A percentile compares a stretch with the other conserved stretches of the same genome.
These are phyloP conservation scores for Phytoseiulus persimilis DNA, from an alignment of 2,888 invertebrate species.

Conservation along the genomic window DNA sequence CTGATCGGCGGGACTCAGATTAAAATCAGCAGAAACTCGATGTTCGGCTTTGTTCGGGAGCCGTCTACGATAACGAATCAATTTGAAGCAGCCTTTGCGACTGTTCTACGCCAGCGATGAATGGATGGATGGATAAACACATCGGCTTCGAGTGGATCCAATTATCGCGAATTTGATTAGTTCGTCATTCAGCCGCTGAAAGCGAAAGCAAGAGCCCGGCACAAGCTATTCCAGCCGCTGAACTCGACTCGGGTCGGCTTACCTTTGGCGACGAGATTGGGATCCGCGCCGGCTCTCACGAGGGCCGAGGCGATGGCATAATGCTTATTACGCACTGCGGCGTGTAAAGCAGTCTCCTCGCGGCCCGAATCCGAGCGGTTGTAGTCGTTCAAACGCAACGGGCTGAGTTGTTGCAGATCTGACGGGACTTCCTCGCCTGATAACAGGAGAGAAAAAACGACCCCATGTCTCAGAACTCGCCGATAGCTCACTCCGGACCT, in stretches of 20 bases:
- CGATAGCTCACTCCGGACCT: no score
- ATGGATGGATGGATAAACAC: neutral
- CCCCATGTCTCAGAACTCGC: neutral
- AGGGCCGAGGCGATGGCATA: conserved; percentile 63
- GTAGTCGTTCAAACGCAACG: conserved; percentile 17
- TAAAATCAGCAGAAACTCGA: neutral
- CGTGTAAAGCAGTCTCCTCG: conserved; percentile 70
- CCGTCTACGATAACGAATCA: neutral
- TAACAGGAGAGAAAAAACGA: neutral
- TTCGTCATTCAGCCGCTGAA: neutral
- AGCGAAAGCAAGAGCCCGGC: neutral
- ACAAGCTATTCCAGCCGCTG: neutral
- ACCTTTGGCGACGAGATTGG: conserved; percentile 57
- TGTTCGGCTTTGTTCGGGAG: neutral
- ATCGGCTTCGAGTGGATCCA: neutral
- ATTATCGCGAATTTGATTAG: conserved; percentile 5
- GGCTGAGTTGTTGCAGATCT: conserved; percentile 15
- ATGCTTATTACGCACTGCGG: conserved; percentile 68
- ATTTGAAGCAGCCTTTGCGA: neutral
- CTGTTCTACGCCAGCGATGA: neutral
- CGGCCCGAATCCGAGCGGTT: conserved; percentile 51
- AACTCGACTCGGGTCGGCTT: neutral
- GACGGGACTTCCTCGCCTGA: conserved; percentile 24
- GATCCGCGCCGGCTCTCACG: conserved; percentile 68
- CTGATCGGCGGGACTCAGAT: neutral